phyloP scores from a whole-genome alignment of 2,113 vertebrate species.

The Chloropsis cyanopogon region DNA sequence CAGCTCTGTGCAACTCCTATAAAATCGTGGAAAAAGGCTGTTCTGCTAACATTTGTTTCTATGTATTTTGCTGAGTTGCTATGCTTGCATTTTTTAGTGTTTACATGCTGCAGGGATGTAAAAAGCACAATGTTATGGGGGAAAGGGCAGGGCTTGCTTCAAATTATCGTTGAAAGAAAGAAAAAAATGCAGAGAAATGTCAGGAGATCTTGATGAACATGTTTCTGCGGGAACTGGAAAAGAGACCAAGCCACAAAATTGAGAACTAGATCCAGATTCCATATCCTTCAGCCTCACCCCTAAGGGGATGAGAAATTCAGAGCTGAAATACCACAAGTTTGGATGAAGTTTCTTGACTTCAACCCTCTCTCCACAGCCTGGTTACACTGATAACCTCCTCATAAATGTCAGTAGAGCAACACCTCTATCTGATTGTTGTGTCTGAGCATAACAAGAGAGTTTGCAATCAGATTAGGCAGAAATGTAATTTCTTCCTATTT shows the following conservation, averaged over 20 bases:
- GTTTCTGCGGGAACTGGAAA: constrained; percentile 58
- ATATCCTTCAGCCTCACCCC: constrained; percentile 40
- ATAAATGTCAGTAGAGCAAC: neutral
- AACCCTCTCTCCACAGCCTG: neutral
- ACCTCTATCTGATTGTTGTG: neutral
- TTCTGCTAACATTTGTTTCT: neutral
- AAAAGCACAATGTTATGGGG: neutral
- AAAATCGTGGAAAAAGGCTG: neutral
- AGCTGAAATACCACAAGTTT: constrained; percentile 31
- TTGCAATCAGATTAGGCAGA: neutral
- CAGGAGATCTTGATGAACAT: constrained; percentile 33
- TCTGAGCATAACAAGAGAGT: neutral
- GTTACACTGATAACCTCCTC: neutral
- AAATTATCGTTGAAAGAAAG: constrained; percentile 6
- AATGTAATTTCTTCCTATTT: neutral
- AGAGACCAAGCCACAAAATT: constrained; percentile 39
- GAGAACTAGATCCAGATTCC: constrained; percentile 37
- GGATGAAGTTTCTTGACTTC: neutral
- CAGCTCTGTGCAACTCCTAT: neutral
- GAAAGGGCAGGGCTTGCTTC: constrained; percentile 46
- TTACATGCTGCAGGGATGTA: constrained; percentile 38
- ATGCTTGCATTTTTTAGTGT: constrained; percentile 30
- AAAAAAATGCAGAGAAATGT: constrained; percentile 12
- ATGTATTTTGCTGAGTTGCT: constrained; percentile 15
- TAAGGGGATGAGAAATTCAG: constrained; percentile 22